Evolutionary conservation across 2,113 vertebrate species (phyloP).

Genomic region (Plecotus auritus): DNA sequence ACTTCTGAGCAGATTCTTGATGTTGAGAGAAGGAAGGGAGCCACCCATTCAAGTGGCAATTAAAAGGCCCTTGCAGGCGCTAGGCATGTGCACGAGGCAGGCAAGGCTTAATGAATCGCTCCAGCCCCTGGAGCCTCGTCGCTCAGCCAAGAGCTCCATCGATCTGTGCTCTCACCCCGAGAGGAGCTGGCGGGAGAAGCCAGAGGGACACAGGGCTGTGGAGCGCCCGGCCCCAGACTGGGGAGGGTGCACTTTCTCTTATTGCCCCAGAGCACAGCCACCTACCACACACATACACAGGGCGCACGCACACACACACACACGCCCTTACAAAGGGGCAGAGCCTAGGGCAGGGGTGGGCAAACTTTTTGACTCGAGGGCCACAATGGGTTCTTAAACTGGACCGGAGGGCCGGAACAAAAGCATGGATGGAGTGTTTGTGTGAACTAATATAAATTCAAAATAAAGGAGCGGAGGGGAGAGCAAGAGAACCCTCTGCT

Average conservation of each 20-base stretch:
- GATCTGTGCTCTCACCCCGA: accelerated
- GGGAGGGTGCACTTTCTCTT: not conserved
- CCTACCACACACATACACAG: not conserved
- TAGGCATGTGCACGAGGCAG: not conserved
- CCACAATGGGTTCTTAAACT: no score
- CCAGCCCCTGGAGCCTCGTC: not conserved
- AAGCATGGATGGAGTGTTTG: no score
- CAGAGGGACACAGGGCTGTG: not conserved
- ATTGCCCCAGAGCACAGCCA: not conserved
- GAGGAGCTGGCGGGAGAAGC: not conserved
- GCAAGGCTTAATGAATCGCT: not conserved
- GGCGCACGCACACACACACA: not conserved
- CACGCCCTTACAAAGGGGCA: not conserved
- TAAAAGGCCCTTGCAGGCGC: not conserved
- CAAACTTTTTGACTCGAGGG: no score
- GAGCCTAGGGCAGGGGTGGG: not conserved
- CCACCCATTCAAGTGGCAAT: not conserved
- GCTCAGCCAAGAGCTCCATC: not conserved
- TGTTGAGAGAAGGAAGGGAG: not conserved
- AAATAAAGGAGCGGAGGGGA: no score
- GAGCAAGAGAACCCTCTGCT: no score
- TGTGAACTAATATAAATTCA: no score
- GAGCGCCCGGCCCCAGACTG: not conserved
- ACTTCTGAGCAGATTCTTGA: not conserved
- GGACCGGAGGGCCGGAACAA: no score